Base-by-base conservation (phyloP, 1,140 invertebrate genomes). In the Drosophila orena region DNA sequence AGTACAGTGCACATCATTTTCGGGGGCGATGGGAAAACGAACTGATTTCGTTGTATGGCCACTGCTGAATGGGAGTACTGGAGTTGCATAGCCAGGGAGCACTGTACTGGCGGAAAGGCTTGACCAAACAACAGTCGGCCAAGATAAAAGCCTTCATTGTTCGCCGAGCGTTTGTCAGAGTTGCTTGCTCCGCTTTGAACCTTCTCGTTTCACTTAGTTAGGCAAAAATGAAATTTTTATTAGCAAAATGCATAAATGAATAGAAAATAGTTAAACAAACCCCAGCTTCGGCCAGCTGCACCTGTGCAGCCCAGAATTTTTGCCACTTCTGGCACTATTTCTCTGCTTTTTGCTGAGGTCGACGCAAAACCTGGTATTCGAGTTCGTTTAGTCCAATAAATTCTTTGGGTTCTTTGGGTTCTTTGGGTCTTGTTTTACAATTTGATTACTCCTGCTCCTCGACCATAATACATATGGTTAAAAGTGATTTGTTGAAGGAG, bases 181-280 rank as follows among this genome's bases (percentile, higher is more conserved):
- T 64, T 65, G 59, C 75, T 65, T 59, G 54, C 37, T 17, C 37
- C 34, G 40, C 61, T 70, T 81, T 88, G 77, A 83, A 88, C 83
- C 83, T 88, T 88, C 89, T 83, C 83, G 83, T 88, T 88, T 88
- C 83, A 88, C 83, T 88, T 88, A 89, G 83, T 88, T 89, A 88
- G 77, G 83, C 83, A 88, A 88, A 88, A 88, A 83, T 75, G 59
- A 89, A 88, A 89, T 89, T 88, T 88, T 89, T 88, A 88, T 88
- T 88, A 86, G 79, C 76, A 79, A 88, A 88, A 88, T 88, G 83
- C 83, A 88, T 89, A 88, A 88, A 88, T 88, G 83, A 88, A 88
- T 88, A 88, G 83, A 88, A 79, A 88, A 88, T 83, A 89, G 83
- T 86, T 88, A 72, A 60, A 72, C 81, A 81, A 69, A 56, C 65